These are phyloP conservation scores for Acleris emargana DNA, from an alignment of 2,888 invertebrate genomes.

Conservation along the genomic window DNA sequence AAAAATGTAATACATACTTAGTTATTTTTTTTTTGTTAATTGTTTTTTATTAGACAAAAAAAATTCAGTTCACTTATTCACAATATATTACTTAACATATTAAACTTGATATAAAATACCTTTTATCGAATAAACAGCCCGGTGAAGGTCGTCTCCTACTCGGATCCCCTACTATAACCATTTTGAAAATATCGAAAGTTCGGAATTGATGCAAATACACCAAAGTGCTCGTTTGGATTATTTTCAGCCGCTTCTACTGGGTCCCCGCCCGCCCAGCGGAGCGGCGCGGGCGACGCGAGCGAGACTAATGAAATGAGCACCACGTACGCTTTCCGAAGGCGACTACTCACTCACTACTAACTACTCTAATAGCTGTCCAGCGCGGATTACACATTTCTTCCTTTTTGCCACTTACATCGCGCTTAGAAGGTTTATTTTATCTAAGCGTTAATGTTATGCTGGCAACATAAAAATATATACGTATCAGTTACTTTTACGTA, in stretches of 20 bases:
- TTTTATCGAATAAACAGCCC: too few species aligned
- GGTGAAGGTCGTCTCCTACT: too few species aligned
- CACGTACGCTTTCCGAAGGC: background rate
- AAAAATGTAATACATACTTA: too few species aligned
- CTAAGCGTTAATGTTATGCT: background rate
- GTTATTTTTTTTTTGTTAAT: too few species aligned
- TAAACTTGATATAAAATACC: too few species aligned
- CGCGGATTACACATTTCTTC: background rate
- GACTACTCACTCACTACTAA: conserved; percentile 6
- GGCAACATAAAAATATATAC: too few species aligned
- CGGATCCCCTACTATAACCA: too few species aligned
- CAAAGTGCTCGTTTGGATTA: background rate
- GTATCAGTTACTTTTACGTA: too few species aligned
- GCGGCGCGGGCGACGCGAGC: background rate
- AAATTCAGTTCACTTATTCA: too few species aligned
- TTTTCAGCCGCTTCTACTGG: conserved; percentile 8
- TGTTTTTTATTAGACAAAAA: too few species aligned
- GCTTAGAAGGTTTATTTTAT: background rate
- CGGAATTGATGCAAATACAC: background rate
- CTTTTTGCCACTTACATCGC: background rate
- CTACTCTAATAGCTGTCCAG: conserved; percentile 6
- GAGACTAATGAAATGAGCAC: conserved; percentile 30
- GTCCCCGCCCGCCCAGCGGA: background rate
- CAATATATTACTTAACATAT: too few species aligned
- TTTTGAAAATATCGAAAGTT: background rate